Evolutionary conservation across 2,888 invertebrate species (phyloP).

Genomic region (Nysson spinosus): DNA sequence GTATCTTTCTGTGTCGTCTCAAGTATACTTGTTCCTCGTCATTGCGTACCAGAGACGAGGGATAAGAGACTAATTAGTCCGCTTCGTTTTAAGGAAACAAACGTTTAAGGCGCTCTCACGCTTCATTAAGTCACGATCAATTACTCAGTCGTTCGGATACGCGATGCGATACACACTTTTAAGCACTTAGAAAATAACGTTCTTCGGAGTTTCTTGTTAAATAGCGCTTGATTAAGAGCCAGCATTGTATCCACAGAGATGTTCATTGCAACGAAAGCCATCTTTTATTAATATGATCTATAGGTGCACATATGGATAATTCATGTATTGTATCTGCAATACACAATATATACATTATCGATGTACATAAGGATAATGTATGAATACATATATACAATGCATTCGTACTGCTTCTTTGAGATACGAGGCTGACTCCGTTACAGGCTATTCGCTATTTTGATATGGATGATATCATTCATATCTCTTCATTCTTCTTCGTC

Average conservation of each 20-base stretch:
- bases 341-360: no score
- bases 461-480: slow-evolving; percentile 36
- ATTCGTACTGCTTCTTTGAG: no score
- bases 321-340: no score
- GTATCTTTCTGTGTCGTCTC: not conserved
- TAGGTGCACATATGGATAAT: no score
- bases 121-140: slow-evolving; percentile 37
- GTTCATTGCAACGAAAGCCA: no score
- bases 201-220: slow-evolving; percentile 8
- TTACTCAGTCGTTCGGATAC: slow-evolving; percentile 37
- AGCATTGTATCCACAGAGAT: no score
- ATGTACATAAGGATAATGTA: no score
- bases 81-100: not conserved
- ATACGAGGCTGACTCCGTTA: slow-evolving; percentile 6
- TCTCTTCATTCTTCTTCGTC: slow-evolving; percentile 37
- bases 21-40: not conserved
- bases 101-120: not conserved
- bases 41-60: not conserved
- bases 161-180: slow-evolving; percentile 16
- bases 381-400: no score
- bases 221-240: slow-evolving; percentile 7
- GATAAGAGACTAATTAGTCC: not conserved
- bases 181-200: slow-evolving; percentile 56
- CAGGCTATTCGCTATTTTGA: slow-evolving; percentile 33
- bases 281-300: no score